Percentiles rank a stretch among this genome's conserved stretches.
phyloP scores from a whole-genome alignment of 2,888 invertebrate species.

The Aleiodes alternator region DNA sequence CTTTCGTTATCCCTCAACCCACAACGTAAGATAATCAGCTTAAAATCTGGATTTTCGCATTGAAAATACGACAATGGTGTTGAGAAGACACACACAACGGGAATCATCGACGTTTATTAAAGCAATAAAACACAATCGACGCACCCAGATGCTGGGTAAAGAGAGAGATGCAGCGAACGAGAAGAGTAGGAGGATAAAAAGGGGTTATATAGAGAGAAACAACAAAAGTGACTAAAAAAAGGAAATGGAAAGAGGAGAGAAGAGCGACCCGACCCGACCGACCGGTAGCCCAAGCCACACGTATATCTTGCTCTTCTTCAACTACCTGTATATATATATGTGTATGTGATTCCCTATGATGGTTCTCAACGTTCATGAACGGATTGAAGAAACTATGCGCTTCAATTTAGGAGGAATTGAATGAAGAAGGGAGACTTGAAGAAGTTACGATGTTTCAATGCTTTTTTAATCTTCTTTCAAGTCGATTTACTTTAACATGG shows the following conservation, averaged over 20 bases:
- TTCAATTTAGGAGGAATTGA: background rate
- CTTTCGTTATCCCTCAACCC: too few species aligned
- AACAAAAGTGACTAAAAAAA: constrained; percentile 50
- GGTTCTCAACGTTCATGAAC: constrained; percentile 67
- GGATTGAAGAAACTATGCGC: too few species aligned
- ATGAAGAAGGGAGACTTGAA: background rate
- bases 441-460: constrained; percentile 8
- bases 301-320: constrained; percentile 70
- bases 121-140: constrained; percentile 66
- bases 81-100: too few species aligned
- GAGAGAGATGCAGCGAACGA: constrained; percentile 48
- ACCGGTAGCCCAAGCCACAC: constrained; percentile 70
- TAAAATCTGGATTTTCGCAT: too few species aligned
- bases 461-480: background rate
- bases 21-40: too few species aligned
- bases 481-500: background rate
- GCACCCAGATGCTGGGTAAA: constrained; percentile 44
- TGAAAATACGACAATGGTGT: too few species aligned
- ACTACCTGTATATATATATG: constrained; percentile 55
- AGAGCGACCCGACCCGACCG: constrained; percentile 73
- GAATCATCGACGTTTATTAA: constrained; percentile 65
- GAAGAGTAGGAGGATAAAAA: constrained; percentile 44
- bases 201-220: constrained; percentile 41
- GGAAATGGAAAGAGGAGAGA: constrained; percentile 66
- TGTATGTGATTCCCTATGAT: constrained; percentile 58